Percentiles rank a stretch among this genome's conserved stretches.
These are phyloP conservation scores for Gymnogyps californianus DNA, from an alignment of 2,113 vertebrate genomes.

Conservation along the genomic window DNA sequence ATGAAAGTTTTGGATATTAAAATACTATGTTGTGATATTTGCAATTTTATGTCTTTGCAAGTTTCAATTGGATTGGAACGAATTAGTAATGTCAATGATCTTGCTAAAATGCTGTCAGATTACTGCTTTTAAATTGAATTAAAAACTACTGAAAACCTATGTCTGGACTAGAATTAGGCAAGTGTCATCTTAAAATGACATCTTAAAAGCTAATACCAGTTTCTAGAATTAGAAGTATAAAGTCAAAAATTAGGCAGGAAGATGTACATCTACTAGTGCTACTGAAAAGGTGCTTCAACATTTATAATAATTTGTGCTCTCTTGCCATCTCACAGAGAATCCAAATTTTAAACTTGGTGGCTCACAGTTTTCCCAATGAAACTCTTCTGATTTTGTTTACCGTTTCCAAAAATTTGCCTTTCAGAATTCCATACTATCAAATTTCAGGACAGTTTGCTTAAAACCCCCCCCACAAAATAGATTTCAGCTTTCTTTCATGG, in stretches of 20 bases:
- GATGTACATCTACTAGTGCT: background rate
- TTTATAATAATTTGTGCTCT: background rate
- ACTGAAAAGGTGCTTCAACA: background rate
- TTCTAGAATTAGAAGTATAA: background rate
- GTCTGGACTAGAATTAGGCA: background rate
- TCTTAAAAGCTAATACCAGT: background rate
- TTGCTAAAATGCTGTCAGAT: background rate
- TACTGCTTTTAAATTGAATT: background rate
- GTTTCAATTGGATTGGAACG: background rate
- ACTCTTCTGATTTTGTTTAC: background rate
- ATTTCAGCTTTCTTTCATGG: background rate
- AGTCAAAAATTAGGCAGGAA: background rate
- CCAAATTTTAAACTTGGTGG: background rate
- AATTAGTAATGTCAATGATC: background rate
- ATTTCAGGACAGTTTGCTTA: background rate
- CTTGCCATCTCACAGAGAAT: background rate
- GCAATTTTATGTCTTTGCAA: background rate
- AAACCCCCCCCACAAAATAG: background rate
- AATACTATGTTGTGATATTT: background rate
- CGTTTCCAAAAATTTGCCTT: background rate
- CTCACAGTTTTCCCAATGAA: background rate
- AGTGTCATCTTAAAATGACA: background rate
- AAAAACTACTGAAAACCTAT: background rate
- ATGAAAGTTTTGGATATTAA: background rate
- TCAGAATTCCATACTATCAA: background rate